A percentile compares a stretch with the other conserved stretches of the same genome.
Conservation (phyloP, 2,113 vertebrate genomes). For the Calyptomena viridis region DNA sequence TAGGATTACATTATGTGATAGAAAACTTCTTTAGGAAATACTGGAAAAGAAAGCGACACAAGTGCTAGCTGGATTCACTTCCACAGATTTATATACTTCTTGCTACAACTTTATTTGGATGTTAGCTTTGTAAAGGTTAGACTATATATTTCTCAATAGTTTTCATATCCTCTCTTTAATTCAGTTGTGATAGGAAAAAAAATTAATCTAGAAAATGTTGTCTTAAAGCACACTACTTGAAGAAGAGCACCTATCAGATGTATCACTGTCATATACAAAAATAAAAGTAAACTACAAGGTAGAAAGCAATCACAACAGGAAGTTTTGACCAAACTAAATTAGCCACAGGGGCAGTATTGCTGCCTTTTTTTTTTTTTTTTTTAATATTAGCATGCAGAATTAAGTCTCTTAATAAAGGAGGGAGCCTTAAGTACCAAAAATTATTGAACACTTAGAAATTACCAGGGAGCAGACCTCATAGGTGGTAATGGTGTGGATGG, state of each 20-base stretch:
- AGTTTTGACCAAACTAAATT: not conserved
- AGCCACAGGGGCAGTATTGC: not conserved
- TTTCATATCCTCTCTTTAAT: not conserved
- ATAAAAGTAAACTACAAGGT: not conserved
- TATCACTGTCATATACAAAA: not conserved
- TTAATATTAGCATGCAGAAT: not conserved
- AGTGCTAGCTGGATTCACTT: not conserved
- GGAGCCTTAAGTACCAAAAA: not conserved
- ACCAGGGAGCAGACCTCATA: constrained; percentile 21
- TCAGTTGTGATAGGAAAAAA: not conserved
- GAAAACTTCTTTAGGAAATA: not conserved
- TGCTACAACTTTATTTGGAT: not conserved
- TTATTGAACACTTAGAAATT: not conserved
- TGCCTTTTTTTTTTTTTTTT: not conserved
- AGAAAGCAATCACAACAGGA: not conserved
- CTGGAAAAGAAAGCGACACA: not conserved
- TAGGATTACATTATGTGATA: not conserved
- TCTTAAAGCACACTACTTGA: not conserved
- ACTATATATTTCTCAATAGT: not conserved
- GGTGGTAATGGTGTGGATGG: not conserved
- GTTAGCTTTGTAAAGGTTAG: not conserved
- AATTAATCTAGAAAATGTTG: not conserved
- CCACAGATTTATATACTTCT: not conserved
- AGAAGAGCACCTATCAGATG: not conserved
- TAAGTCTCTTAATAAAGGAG: not conserved